Evolutionary conservation across 2,888 invertebrate genomes (phyloP).

Genomic region (Pandemis cinnamomeana): DNA sequence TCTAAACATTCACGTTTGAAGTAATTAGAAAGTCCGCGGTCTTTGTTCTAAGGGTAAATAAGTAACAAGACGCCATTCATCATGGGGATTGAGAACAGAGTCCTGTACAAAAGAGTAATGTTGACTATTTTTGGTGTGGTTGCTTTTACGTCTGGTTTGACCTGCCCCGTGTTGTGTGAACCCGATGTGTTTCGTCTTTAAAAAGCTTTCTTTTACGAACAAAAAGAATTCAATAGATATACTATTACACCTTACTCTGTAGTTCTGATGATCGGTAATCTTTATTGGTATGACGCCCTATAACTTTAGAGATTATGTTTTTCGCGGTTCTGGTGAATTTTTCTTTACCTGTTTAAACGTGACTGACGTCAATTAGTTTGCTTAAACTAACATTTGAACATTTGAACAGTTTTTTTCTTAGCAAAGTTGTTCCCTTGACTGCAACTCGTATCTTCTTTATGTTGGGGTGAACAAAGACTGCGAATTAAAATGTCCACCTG

Average conservation of each 20-base stretch:
- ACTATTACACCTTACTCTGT: too few species aligned
- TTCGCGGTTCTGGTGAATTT: too few species aligned
- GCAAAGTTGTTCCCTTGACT: neutral
- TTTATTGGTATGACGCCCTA: too few species aligned
- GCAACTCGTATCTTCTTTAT: neutral
- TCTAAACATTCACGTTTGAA: conserved; percentile 60
- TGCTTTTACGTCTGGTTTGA: conserved; percentile 6
- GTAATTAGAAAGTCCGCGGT: conserved; percentile 73
- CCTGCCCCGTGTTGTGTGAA: neutral
- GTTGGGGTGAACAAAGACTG: neutral
- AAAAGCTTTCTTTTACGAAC: neutral
- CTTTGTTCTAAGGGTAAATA: conserved; percentile 63
- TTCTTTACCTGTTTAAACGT: too few species aligned
- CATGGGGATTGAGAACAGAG: conserved; percentile 31
- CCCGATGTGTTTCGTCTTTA: neutral
- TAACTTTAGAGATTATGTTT: too few species aligned
- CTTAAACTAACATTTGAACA: too few species aligned
- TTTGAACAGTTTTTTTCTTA: neutral
- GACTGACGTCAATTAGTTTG: too few species aligned
- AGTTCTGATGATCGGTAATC: too few species aligned
- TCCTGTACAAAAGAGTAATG: conserved; percentile 36
- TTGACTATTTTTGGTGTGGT: conserved; percentile 26
- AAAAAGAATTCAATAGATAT: neutral
- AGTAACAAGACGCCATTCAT: conserved; percentile 37
- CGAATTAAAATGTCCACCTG: conserved; percentile 19